Evolutionary conservation across 1,140 invertebrate genomes (phyloP), one percentile per base, ranked within the genome.

Genomic region (Ditylenchus dipsaci): DNA sequence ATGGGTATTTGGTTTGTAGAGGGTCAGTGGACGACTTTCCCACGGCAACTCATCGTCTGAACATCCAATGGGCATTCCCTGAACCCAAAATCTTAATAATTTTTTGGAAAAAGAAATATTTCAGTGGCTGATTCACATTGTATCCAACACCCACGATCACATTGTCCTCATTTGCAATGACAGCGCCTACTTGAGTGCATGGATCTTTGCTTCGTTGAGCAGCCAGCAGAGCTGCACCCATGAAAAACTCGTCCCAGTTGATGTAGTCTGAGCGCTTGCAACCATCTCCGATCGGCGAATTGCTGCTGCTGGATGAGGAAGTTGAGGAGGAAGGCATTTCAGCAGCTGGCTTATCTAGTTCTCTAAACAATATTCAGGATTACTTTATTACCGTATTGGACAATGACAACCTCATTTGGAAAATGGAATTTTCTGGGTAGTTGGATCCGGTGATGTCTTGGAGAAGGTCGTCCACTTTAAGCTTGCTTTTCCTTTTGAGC

Each of bases 181-280:
- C 94, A 17, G 92, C 91, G 7, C 93, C 93, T 57, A 95, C 93
- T 86, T 87, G 67, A 65, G 33, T 65, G 42, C 19, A 29, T 23
- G 93, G 93, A 87, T 97, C 93, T 86, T 97, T 97, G 78, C 91
- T 94, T 68, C 93, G 86, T 85, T 91, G 89, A 1, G 93, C 89
- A 23, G 90, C 88, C 15, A 95, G 83, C 79, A 93, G 89, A 9
- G 89, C 89, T 3, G 88, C 84, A 0, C 90, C 89, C 93, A 97
- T 96, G 79, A 96, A 96, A 85, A 94, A 95, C 71, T 97, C 93
- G 67, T 89, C 85, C 91, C 91, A 93, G n/a, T 85, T 82, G 29
- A 91, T 75, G 76, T 88, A 90, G 67, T 86, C 83, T n/a, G 71
- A 60, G 69, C 88, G 82, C 81, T 69, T 74, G 49, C 49, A 53